Percentiles rank a stretch among this genome's conserved stretches.
These are phyloP conservation scores for Eudyptes chrysolophus DNA, from an alignment of 2,113 vertebrate genomes.

Conservation along the genomic window DNA sequence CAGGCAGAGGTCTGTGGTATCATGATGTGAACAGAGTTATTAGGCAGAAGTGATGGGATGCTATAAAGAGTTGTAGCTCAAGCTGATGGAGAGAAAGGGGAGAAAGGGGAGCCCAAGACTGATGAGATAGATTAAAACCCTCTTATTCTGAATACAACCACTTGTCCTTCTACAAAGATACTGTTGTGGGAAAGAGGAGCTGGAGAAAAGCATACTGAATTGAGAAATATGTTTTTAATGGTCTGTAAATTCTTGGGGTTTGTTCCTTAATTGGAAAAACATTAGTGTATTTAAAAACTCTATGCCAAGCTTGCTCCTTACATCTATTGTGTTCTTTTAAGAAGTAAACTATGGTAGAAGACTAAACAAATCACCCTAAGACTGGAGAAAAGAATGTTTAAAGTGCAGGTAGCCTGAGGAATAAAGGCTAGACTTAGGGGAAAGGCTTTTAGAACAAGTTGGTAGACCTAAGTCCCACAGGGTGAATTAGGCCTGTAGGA, in stretches of 20 bases:
- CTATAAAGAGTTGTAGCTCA: neutral
- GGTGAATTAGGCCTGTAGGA: neutral
- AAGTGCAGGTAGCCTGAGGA: neutral
- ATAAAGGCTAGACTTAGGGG: neutral
- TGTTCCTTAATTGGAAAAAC: neutral
- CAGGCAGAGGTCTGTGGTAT: neutral
- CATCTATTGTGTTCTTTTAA: neutral
- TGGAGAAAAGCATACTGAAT: neutral
- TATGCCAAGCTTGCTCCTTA: neutral
- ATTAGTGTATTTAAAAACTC: neutral
- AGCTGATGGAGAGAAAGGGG: neutral
- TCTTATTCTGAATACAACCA: neutral
- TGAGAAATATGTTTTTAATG: neutral
- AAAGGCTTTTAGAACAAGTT: neutral
- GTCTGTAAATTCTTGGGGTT: neutral
- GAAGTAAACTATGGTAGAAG: neutral
- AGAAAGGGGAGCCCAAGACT: neutral
- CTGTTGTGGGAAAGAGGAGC: neutral
- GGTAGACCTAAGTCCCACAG: neutral
- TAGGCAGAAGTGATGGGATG: neutral
- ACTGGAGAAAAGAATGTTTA: neutral
- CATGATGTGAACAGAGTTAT: neutral
- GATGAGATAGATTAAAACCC: neutral
- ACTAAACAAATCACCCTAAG: neutral
- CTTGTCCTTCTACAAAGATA: neutral